A percentile compares a stretch with the other conserved stretches of the same genome.
Evolutionary conservation across 1,140 invertebrate genomes (phyloP).

Genomic region (Orussus abietinus): DNA sequence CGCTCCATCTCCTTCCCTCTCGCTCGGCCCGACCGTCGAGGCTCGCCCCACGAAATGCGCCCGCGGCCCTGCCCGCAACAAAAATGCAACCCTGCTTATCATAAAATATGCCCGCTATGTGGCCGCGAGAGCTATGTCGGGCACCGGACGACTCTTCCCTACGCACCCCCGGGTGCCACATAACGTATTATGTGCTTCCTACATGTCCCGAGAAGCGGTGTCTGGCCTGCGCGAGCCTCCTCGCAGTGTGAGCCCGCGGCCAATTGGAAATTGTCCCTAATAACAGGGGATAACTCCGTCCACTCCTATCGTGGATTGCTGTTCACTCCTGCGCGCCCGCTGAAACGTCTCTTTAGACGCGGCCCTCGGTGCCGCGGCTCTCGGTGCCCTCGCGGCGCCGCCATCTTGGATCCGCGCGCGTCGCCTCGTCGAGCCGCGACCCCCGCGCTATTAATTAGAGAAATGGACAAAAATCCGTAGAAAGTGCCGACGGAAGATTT

Average conservation of each 20-base stretch:
- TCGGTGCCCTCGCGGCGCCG: too few relatives aligned
- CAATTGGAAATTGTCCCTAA: conserved; percentile 54
- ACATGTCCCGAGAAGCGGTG: conserved; percentile 12
- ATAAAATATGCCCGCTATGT: conserved; percentile 48
- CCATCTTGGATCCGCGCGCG: too few relatives aligned
- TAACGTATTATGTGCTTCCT: conserved; percentile 30
- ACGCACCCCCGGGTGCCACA: conserved; percentile 29
- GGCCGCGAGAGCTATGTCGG: conserved; percentile 11
- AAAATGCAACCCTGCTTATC: conserved; percentile 50
- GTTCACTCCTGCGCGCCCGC: conserved; percentile 21
- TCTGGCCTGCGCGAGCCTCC: conserved; percentile 9
- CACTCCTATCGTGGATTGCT: conserved; percentile 39
- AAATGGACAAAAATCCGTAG: too few relatives aligned
- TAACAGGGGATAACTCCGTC: conserved; percentile 47
- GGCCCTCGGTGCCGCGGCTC: too few relatives aligned
- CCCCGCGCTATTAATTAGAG: too few relatives aligned
- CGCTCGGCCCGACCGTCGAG: too few relatives aligned
- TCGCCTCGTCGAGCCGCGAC: too few relatives aligned
- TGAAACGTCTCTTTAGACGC: conserved; percentile 18
- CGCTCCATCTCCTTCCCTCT: conserved; percentile 13
- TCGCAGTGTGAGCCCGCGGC: conserved; percentile 35
- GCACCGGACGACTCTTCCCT: neutral
- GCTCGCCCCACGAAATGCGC: conserved; percentile 10
- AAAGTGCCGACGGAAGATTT: too few relatives aligned
- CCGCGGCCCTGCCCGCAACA: conserved; percentile 25